A percentile compares a stretch with the other conserved stretches of the same genome.
These are phyloP conservation scores for Pocillopora verrucosa DNA, from an alignment of 64 coral and sea anemone genomes.

Conservation along the genomic window DNA sequence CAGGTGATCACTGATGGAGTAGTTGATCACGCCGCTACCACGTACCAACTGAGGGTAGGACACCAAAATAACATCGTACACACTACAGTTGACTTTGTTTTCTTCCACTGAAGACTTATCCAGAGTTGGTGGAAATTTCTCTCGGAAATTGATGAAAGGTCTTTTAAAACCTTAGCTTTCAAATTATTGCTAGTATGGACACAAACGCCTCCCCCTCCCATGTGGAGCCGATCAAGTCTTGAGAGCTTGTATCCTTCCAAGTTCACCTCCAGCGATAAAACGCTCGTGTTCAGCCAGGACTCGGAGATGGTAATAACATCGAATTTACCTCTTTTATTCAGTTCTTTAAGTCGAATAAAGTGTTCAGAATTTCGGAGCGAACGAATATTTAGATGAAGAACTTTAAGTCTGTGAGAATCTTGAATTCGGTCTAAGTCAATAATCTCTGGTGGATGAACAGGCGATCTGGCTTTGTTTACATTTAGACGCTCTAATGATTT, in stretches of 20 bases:
- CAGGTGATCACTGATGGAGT: constrained; percentile 52
- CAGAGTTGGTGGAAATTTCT: constrained; percentile 62
- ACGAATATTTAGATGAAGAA: constrained; percentile 48
- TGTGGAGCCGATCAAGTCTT: constrained; percentile 11
- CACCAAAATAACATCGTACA: constrained; percentile 50
- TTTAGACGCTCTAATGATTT: no score
- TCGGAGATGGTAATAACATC: constrained; percentile 21
- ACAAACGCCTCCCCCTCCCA: constrained; percentile 21
- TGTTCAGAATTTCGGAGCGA: constrained; percentile 35
- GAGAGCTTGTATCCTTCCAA: constrained; percentile 44
- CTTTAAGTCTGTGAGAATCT: background rate
- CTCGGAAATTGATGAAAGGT: constrained; percentile 14
- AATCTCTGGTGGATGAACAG: no score
- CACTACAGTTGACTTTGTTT: constrained; percentile 21
- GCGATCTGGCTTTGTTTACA: no score
- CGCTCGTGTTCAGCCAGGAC: constrained; percentile 37
- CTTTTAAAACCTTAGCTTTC: constrained; percentile 21
- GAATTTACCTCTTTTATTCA: background rate
- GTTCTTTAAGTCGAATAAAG: constrained; percentile 10
- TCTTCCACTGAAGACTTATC: constrained; percentile 45
- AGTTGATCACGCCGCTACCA: constrained; percentile 17
- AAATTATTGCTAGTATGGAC: constrained; percentile 17
- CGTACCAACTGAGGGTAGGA: background rate
- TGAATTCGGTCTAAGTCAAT: no score
- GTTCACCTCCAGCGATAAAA: background rate